Evolutionary conservation across 1,140 invertebrate genomes (phyloP).

Genomic region (Drosophila subpulchrella): DNA sequence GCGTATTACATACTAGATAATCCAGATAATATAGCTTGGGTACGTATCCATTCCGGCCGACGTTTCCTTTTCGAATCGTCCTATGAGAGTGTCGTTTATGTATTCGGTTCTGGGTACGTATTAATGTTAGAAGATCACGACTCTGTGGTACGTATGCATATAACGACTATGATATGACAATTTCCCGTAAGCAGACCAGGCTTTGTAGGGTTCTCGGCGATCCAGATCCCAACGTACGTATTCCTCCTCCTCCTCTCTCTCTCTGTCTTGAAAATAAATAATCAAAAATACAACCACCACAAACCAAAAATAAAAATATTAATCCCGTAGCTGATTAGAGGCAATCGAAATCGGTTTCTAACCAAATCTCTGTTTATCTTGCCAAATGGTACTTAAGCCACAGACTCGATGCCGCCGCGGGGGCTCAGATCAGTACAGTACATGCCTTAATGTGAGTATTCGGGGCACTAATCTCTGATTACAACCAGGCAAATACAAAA

Average conservation of each 20-base stretch:
- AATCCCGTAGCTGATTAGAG: conserved; percentile 46
- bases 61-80: conserved; percentile 32
- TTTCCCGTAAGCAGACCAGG: conserved; percentile 19
- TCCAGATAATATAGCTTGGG: conserved; percentile 53
- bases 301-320: conserved; percentile 37
- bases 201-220: conserved; percentile 47
- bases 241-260: conserved; percentile 17
- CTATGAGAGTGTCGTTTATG: conserved; percentile 14
- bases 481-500: conserved; percentile 24
- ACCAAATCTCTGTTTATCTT: conserved; percentile 29
- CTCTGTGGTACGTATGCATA: conserved; percentile 63
- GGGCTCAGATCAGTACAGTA: conserved; percentile 43
- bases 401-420: conserved; percentile 21
- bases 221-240: conserved; percentile 69
- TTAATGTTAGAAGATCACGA: conserved; percentile 57
- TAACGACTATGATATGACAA: conserved; percentile 25
- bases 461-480: conserved; percentile 43
- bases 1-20: conserved; percentile 27
- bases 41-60: conserved; percentile 56
- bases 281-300: conserved; percentile 20
- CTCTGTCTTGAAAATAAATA: conserved; percentile 33
- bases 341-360: conserved; percentile 3
- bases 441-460: conserved; percentile 66
- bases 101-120: conserved; percentile 66
- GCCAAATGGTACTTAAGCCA: conserved; percentile 23